phyloP scores from a whole-genome alignment of 2,888 invertebrate species.

The Incurvaria masculella region DNA sequence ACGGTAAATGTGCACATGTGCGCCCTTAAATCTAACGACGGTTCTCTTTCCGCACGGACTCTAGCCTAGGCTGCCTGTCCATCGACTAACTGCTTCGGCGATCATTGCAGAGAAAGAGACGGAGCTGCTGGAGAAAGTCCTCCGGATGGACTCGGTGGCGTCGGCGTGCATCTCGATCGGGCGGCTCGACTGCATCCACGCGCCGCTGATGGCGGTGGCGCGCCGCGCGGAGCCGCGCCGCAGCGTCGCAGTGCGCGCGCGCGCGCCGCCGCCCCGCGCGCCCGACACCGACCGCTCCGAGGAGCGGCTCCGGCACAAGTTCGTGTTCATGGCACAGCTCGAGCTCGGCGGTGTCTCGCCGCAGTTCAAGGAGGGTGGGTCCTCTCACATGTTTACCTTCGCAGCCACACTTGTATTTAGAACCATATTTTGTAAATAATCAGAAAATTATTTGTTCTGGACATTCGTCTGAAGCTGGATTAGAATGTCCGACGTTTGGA shows the following conservation, averaged over 20 bases:
- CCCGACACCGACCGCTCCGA: slow-evolving; percentile 35
- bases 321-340: slow-evolving; percentile 57
- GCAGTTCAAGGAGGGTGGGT: slow-evolving; percentile 57
- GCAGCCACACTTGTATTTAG: too few species aligned
- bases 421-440: too few species aligned
- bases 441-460: too few species aligned
- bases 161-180: slow-evolving; percentile 45
- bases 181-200: slow-evolving; percentile 23
- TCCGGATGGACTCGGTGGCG: slow-evolving; percentile 48
- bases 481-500: too few species aligned
- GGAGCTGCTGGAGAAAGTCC: slow-evolving; percentile 56
- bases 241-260: background rate
- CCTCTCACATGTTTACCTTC: too few species aligned
- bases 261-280: slow-evolving; percentile 1
- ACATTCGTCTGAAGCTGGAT: too few species aligned
- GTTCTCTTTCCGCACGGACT: too few species aligned
- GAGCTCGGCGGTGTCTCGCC: slow-evolving; percentile 54
- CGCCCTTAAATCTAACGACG: too few species aligned
- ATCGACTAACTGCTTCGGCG: too few species aligned
- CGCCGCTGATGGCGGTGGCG: slow-evolving; percentile 19
- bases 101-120: slow-evolving; percentile 55
- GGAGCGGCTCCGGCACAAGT: slow-evolving; percentile 52
- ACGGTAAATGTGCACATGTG: too few species aligned
- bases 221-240: slow-evolving; percentile 12
- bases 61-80: too few species aligned